These are phyloP conservation scores for Drosophila quinaria DNA, from an alignment of 2,888 invertebrate genomes.

Conservation along the genomic window DNA sequence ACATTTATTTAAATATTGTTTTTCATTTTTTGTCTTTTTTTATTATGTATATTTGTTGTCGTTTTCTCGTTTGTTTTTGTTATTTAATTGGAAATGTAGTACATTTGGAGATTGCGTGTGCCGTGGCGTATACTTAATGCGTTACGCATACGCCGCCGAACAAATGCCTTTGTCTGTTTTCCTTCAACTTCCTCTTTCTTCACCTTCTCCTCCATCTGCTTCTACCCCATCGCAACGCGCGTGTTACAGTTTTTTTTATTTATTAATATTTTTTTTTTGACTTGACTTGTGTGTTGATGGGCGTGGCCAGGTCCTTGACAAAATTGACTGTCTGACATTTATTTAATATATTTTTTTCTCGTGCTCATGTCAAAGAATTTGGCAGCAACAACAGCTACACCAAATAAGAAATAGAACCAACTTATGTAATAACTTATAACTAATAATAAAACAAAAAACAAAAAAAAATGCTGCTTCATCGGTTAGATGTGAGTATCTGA, in stretches of 20 bases:
- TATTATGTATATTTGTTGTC: background rate
- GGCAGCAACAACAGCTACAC: too few species aligned
- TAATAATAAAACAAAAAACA: background rate
- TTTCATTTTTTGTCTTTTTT: background rate
- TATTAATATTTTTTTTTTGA: too few species aligned
- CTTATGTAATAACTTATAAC: slow-evolving; percentile 5
- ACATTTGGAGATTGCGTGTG: slow-evolving; percentile 17
- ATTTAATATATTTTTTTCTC: slow-evolving; percentile 18
- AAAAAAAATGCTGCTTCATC: slow-evolving; percentile 32
- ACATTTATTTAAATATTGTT: slow-evolving; percentile 2
- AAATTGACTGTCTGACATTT: slow-evolving; percentile 23
- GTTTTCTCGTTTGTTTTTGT: slow-evolving; percentile 8
- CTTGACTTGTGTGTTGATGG: slow-evolving; percentile 32
- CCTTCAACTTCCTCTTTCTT: background rate
- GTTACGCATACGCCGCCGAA: slow-evolving; percentile 56
- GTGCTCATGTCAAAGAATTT: slow-evolving; percentile 6
- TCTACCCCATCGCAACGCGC: background rate
- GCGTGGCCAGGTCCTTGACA: slow-evolving; percentile 50
- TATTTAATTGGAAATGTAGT: slow-evolving; percentile 42
- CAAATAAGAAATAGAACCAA: background rate
- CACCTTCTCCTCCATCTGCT: background rate
- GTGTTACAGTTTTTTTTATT: slow-evolving; percentile 5
- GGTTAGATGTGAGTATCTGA: slow-evolving; percentile 39
- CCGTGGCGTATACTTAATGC: slow-evolving; percentile 64
- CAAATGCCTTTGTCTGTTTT: background rate